Evolutionary conservation across 2,888 invertebrate genomes (phyloP).

Genomic region (Coenonympha arcania): DNA sequence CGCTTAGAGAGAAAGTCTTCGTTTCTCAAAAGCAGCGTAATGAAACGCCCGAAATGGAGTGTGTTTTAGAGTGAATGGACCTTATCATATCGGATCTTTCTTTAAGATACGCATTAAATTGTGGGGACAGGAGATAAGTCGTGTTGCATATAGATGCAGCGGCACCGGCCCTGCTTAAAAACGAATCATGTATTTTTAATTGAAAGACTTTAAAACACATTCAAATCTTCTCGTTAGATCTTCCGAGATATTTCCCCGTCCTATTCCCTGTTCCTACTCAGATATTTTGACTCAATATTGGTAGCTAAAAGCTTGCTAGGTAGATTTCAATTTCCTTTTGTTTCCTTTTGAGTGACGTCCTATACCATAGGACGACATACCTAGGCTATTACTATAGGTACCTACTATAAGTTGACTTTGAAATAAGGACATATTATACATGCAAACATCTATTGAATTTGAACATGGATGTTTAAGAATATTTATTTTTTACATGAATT

Average conservation of each 20-base stretch:
- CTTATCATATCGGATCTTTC: constrained; percentile 70
- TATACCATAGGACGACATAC: no score
- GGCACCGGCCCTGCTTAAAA: constrained; percentile 42
- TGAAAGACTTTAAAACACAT: constrained; percentile 51
- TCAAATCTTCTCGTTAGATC: constrained; percentile 61
- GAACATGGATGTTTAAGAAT: no score
- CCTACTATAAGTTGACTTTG: no score
- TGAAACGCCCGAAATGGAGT: constrained; percentile 53
- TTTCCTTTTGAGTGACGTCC: no score
- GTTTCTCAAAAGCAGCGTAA: constrained; percentile 56
- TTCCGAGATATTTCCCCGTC: constrained; percentile 44
- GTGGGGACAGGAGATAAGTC: constrained; percentile 60
- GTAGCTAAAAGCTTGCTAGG: no score
- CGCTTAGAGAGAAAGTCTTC: constrained; percentile 30
- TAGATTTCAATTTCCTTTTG: no score
- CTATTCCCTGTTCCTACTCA: constrained; percentile 25
- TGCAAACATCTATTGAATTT: no score
- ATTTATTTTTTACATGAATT: no score
- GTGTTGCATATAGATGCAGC: constrained; percentile 57
- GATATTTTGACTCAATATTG: constrained; percentile 12
- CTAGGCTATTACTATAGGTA: no score
- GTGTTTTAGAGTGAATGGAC: constrained; percentile 58
- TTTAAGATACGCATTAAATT: constrained; percentile 71
- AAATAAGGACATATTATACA: no score
- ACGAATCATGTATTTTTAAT: constrained; percentile 49